phyloP scores from a whole-genome alignment of 2,113 vertebrate genomes.

The Eubucco bourcierii region DNA sequence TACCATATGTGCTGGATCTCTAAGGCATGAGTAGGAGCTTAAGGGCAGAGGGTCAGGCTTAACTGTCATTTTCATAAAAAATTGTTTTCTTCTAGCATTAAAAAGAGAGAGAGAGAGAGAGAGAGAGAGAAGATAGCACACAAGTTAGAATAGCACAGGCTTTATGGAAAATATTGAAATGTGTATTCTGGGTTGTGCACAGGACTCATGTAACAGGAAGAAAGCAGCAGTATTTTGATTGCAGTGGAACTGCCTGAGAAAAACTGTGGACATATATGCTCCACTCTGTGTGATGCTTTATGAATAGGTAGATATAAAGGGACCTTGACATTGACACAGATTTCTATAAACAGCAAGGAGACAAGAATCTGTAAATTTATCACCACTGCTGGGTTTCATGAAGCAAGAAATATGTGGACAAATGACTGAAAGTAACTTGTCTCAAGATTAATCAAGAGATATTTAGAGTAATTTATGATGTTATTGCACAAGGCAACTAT shows the following conservation, averaged over 20 bases:
- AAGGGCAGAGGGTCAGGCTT: background rate
- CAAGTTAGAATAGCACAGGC: background rate
- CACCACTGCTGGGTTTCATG: background rate
- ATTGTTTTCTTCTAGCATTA: background rate
- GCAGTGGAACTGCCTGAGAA: background rate
- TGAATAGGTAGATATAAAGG: background rate
- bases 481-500: background rate
- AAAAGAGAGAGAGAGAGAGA: background rate
- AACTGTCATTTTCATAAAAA: background rate
- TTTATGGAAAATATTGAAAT: background rate
- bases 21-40: background rate
- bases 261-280: background rate
- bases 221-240: background rate
- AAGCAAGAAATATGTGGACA: background rate
- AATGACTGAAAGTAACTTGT: background rate
- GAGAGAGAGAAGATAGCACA: background rate
- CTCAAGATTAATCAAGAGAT: background rate
- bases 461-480: background rate
- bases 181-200: fast-evolving
- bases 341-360: background rate
- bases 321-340: background rate
- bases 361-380: background rate
- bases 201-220: background rate
- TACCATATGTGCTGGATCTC: conserved; percentile 11
- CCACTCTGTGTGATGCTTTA: background rate